A percentile compares a stretch with the other conserved stretches of the same genome.
These are phyloP conservation scores for Drosophila macrospina DNA, from an alignment of 2,888 invertebrate species.

Conservation along the genomic window DNA sequence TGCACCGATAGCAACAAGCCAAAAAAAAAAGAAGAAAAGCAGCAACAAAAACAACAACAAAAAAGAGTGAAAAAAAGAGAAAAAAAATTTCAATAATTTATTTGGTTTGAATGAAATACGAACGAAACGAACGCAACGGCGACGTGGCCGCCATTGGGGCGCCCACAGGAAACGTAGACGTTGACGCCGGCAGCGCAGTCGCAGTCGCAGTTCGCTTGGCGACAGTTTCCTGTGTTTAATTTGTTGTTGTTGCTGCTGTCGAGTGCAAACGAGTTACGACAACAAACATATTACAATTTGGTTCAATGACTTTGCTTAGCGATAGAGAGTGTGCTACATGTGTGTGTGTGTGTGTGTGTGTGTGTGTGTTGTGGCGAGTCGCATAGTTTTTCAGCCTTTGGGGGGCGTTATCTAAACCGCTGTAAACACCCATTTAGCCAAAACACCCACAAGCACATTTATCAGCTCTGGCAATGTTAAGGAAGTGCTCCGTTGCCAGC, in stretches of 20 bases:
- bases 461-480: slow-evolving; percentile 31
- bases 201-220: slow-evolving; percentile 43
- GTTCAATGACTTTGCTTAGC: slow-evolving; percentile 77
- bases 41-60: no score
- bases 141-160: slow-evolving; percentile 75
- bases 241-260: slow-evolving; percentile 38
- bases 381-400: slow-evolving; percentile 18
- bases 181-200: slow-evolving; percentile 57
- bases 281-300: slow-evolving; percentile 80
- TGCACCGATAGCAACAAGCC: slow-evolving; percentile 80
- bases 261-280: slow-evolving; percentile 80
- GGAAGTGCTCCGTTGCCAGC: slow-evolving; percentile 31
- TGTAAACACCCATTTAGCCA: slow-evolving; percentile 64
- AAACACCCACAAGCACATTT: slow-evolving; percentile 56
- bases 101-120: slow-evolving; percentile 80
- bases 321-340: slow-evolving; percentile 51
- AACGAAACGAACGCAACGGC: slow-evolving; percentile 70
- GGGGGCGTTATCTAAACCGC: slow-evolving; percentile 61
- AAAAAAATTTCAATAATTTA: slow-evolving; percentile 76
- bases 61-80: slow-evolving; percentile 12
- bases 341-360: slow-evolving; percentile 9
- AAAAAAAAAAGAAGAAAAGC: no score
- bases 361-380: background rate
- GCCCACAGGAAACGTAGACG: slow-evolving; percentile 82
- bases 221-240: slow-evolving; percentile 32